Conservation (phyloP, 1,140 invertebrate genomes). For the Trinorchestia longiramus region DNA sequence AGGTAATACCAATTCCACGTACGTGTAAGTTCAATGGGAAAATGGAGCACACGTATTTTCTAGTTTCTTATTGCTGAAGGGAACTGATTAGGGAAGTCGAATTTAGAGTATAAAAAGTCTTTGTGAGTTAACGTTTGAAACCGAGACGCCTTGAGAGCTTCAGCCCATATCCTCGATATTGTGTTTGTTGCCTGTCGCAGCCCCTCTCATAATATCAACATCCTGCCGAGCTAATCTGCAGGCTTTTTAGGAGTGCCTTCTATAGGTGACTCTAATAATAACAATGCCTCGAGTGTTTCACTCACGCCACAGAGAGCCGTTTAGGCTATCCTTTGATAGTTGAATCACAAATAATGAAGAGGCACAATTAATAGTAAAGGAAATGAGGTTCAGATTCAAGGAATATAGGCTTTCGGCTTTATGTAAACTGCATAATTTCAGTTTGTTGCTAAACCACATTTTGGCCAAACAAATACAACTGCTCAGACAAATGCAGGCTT, state of each 20-base stretch:
- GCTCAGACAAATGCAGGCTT: background rate
- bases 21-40: background rate
- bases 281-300: slow-evolving; percentile 21
- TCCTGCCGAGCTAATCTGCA: slow-evolving; percentile 32
- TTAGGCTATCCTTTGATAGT: background rate
- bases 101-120: background rate
- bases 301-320: background rate
- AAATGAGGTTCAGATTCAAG: background rate
- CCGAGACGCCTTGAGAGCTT: background rate
- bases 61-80: background rate
- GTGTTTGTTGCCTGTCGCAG: slow-evolving; percentile 13
- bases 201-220: slow-evolving; percentile 25
- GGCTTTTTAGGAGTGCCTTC: slow-evolving; percentile 36
- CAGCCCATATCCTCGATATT: slow-evolving; percentile 38
- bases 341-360: background rate
- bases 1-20: background rate
- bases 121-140: background rate
- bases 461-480: background rate
- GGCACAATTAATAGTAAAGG: background rate
- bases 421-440: background rate
- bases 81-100: slow-evolving; percentile 2
- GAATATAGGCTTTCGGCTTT: background rate
- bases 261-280: slow-evolving; percentile 41
- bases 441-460: background rate
- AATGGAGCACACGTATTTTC: background rate